Base-by-base conservation (phyloP, 2,113 vertebrate species). In the Megaleporinus macrocephalus region DNA sequence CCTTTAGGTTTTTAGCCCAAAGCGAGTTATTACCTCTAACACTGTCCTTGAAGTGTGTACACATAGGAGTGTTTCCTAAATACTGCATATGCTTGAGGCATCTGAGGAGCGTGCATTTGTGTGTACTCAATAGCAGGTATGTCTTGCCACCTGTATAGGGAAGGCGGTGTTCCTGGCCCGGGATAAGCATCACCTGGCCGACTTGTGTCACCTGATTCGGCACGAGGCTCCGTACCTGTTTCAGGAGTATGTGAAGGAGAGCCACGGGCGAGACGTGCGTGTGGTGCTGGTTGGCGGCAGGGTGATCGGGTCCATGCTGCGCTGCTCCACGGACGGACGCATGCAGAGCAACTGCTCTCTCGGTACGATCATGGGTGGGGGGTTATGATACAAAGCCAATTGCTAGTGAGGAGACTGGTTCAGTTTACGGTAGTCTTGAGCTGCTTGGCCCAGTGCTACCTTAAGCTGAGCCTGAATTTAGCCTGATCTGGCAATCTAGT, bases 301-400 rank as follows among this genome's bases (percentile, higher is more conserved):
- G 14, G 93, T 97, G 84, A 95, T 97, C 1, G 96, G 96, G 83
- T 96, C 96, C 7, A 97, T 97, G 96, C 89, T 96, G 13, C 95
- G 96, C 86, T 96, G 96, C 85, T 96, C 96, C 84, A 97, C 96
- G 0, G 96, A 97, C 0, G 96, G 96, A 15, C 95, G 96, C 55
- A 97, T 97, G 96, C 96, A 97, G 82, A 97, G 96, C 92, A 97
- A 97, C 93, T 97, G 96, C 88, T 97, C 95, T 24, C 90, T 97
- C 2, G 94, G 94, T 95, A 89, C 79, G 63, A 26, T 26, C 9
- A 5, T 30, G 20, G 66, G 33, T 11, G 18, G 20, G 3, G 66
- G 20, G 20, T 1, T 27, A 4, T 3, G 3, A 12, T 36, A 11
- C 1, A 4, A 41, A 41, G 36, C 66, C 11, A 22, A 2, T 44